phyloP scores from a whole-genome alignment of 2,113 vertebrate genomes.

The Irena cyanogastra region DNA sequence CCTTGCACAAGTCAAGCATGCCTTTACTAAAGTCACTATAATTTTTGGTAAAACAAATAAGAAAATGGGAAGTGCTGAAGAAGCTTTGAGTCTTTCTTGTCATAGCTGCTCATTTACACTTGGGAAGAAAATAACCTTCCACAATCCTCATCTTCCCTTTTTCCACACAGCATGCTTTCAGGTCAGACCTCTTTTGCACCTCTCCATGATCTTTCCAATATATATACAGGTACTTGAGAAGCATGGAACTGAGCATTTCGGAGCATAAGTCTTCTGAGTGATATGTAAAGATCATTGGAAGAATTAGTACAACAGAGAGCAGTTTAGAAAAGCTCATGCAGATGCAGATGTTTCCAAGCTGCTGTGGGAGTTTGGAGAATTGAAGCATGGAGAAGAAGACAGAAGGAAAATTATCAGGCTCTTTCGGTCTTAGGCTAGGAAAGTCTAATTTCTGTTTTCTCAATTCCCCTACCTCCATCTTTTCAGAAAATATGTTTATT shows the following conservation, averaged over 20 bases:
- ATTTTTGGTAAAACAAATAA: neutral
- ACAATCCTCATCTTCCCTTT: neutral
- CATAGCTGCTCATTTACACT: neutral
- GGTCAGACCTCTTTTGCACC: neutral
- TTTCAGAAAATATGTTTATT: neutral
- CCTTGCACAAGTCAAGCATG: neutral
- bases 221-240: neutral
- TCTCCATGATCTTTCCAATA: neutral
- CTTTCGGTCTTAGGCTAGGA: neutral
- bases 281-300: neutral
- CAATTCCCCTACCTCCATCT: neutral
- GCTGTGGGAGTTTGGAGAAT: neutral
- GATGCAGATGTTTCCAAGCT: neutral
- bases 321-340: neutral
- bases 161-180: neutral
- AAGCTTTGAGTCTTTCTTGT: neutral
- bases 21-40: neutral
- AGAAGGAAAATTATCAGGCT: neutral
- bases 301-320: neutral
- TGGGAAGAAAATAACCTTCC: neutral
- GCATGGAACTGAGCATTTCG: neutral
- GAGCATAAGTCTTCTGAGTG: neutral
- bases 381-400: neutral
- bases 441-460: neutral
- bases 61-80: neutral